These are phyloP conservation scores for Scylla paramamosain DNA, from an alignment of 1,140 invertebrate genomes.

Conservation along the genomic window DNA sequence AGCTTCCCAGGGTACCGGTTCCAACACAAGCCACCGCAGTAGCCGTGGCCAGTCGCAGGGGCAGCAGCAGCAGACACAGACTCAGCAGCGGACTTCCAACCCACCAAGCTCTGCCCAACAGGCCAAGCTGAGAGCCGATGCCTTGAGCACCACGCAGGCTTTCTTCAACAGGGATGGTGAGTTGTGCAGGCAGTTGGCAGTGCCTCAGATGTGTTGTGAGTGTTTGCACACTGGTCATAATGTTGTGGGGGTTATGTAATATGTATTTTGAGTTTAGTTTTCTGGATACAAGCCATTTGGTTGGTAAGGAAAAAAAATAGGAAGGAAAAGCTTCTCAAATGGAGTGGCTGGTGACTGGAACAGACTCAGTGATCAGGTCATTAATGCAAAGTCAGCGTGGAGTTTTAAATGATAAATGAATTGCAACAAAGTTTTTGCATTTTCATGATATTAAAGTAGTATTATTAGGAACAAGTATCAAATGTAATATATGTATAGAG, in stretches of 20 bases:
- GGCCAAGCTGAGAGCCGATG: slow-evolving; percentile 79
- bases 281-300: neutral
- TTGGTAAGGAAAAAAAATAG: neutral
- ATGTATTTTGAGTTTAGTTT: neutral
- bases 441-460: too few species aligned
- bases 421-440: too few species aligned
- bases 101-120: slow-evolving; percentile 78
- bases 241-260: neutral
- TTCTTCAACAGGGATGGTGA: slow-evolving; percentile 78
- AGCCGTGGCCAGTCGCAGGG: slow-evolving; percentile 59
- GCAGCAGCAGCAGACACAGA: slow-evolving; percentile 63
- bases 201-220: neutral
- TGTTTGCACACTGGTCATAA: neutral
- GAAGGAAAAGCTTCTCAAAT: neutral
- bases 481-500: too few species aligned
- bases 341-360: too few species aligned
- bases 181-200: neutral
- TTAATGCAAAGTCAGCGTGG: too few species aligned
- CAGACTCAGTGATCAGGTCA: too few species aligned
- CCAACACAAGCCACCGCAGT: slow-evolving; percentile 48
- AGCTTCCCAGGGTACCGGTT: slow-evolving; percentile 64
- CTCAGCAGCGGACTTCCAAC: slow-evolving; percentile 72
- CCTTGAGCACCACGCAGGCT: slow-evolving; percentile 79
- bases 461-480: too few species aligned
- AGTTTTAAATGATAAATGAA: too few species aligned